Evolutionary conservation across 2,888 invertebrate genomes (phyloP).

Genomic region (Catocala fraxini): DNA sequence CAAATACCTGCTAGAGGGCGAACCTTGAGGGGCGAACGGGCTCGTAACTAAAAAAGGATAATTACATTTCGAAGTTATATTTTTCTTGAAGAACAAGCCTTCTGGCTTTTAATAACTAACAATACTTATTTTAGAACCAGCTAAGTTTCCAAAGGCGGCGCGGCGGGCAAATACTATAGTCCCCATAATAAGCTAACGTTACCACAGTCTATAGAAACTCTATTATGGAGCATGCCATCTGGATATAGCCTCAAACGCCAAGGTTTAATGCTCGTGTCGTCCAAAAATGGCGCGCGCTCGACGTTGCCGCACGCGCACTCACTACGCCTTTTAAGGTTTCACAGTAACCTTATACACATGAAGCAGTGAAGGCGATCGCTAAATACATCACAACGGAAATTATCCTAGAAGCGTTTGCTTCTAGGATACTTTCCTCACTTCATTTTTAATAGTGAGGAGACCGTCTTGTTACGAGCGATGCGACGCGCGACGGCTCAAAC

Average conservation of each 20-base stretch:
- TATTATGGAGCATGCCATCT: slow-evolving; percentile 56
- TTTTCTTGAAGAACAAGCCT: too few relatives aligned
- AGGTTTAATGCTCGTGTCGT: slow-evolving; percentile 61
- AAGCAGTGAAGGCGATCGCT: slow-evolving; percentile 62
- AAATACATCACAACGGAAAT: slow-evolving; percentile 55
- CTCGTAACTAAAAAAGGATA: too few relatives aligned
- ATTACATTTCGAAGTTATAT: too few relatives aligned
- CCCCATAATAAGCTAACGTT: slow-evolving; percentile 45
- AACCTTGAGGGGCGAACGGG: too few relatives aligned
- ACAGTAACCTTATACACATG: slow-evolving; percentile 71
- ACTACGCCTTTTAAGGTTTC: slow-evolving; percentile 80
- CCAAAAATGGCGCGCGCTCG: slow-evolving; percentile 77
- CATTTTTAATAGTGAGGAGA: too few relatives aligned
- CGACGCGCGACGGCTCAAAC: too few relatives aligned
- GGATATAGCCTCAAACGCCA: slow-evolving; percentile 58
- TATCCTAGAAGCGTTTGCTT: slow-evolving; percentile 28
- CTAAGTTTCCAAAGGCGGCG: slow-evolving; percentile 11
- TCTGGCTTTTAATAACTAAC: not conserved
- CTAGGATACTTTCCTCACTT: too few relatives aligned
- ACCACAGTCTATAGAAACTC: slow-evolving; percentile 38
- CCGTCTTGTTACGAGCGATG: too few relatives aligned
- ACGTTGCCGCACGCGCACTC: slow-evolving; percentile 61
- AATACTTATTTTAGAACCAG: slow-evolving; percentile 5
- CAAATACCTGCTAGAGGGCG: too few relatives aligned
- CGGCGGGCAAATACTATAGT: slow-evolving; percentile 13